phyloP scores from a whole-genome alignment of 2,888 invertebrate genomes.

The Eupeodes latifasciatus region DNA sequence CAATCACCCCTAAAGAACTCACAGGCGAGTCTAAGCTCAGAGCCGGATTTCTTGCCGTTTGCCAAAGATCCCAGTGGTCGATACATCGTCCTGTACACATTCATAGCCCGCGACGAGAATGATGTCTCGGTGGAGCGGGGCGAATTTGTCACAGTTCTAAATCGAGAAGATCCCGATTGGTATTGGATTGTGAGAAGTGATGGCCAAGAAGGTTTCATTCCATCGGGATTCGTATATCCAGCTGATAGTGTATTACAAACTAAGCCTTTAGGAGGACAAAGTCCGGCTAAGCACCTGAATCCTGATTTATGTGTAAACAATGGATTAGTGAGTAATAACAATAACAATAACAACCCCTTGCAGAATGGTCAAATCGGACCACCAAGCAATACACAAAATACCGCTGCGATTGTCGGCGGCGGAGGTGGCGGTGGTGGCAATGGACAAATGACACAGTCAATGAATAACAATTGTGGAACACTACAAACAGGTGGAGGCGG shows the following conservation, averaged over 20 bases:
- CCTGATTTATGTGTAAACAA: conserved; percentile 71
- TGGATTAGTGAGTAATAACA: conserved; percentile 53
- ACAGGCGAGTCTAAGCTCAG: conserved; percentile 84
- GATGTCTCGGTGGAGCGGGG: conserved; percentile 97
- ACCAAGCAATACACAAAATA: conserved; percentile 31
- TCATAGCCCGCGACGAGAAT: conserved; percentile 96
- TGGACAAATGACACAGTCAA: conserved; percentile 59
- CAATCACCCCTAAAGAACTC: conserved; percentile 82
- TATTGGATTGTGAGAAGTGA: conserved; percentile 97
- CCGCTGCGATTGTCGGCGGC: conserved; percentile 39
- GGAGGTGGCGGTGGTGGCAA: background rate
- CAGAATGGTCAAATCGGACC: conserved; percentile 56
- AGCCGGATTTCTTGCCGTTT: conserved; percentile 88
- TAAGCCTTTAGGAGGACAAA: conserved; percentile 77
- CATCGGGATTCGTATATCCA: conserved; percentile 96
- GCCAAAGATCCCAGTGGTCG: conserved; percentile 94
- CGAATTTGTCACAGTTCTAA: conserved; percentile 97
- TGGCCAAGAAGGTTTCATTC: conserved; percentile 97
- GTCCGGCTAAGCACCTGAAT: conserved; percentile 66
- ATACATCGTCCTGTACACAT: conserved; percentile 96
- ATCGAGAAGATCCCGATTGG: conserved; percentile 98
- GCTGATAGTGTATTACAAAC: conserved; percentile 90
- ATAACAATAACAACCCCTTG: conserved; percentile 51
- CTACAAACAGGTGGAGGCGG: conserved; percentile 46
- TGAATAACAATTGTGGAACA: conserved; percentile 77